Percentiles rank a stretch among this genome's conserved stretches.
Evolutionary conservation across 2,797 vertebrate genomes (phyloP).

Genomic region (Phalloptychus januarius): DNA sequence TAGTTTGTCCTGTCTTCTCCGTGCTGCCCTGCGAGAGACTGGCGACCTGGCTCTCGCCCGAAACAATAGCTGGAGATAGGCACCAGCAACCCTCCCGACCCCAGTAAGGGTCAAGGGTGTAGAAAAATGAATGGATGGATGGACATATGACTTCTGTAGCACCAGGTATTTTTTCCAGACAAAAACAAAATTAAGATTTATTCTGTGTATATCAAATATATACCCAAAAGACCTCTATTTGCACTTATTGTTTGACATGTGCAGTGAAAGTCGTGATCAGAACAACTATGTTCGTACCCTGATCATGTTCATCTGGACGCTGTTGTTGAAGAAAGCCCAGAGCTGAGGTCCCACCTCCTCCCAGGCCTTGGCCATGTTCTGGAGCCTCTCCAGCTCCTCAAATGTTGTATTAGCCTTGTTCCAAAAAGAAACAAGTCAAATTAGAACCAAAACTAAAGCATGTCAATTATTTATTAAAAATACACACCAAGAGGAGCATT

Average conservation of each 20-base stretch:
- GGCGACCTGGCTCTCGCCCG: no score
- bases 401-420: constrained; percentile 93
- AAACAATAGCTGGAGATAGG: no score
- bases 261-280: neutral
- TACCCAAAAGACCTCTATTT: neutral
- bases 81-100: no score
- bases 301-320: constrained; percentile 93
- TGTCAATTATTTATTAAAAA: neutral
- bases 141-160: no score
- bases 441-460: neutral
- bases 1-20: no score
- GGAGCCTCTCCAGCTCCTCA: constrained; percentile 88
- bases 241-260: neutral
- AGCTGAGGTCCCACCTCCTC: constrained; percentile 92
- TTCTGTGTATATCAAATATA: neutral
- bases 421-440: neutral
- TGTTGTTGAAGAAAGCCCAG: constrained; percentile 89
- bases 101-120: no score
- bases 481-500: neutral
- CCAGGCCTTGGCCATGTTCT: constrained; percentile 87
- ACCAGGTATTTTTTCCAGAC: neutral
- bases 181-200: neutral
- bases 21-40: no score
- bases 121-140: no score
- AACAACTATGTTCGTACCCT: constrained; percentile 76